Base-by-base conservation (phyloP, 2,797 vertebrate species). In the Argentina silus region DNA sequence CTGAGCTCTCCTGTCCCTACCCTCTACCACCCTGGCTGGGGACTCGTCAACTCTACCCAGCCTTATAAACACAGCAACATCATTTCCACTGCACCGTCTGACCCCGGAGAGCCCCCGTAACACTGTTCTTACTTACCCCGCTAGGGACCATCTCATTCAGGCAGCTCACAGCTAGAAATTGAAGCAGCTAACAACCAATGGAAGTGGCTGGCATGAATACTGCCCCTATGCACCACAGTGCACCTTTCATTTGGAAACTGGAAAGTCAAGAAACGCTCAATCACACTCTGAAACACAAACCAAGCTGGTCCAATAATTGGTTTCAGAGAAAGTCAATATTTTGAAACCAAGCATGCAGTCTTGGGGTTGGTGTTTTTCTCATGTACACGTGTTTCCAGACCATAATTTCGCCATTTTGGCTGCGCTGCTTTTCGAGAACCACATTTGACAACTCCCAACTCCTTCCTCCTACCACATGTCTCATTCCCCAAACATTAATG, bases 401-500 rank as follows among this genome's bases (percentile, higher is more conserved):
- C 70, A 59, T 79, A 75, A 80, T 86, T 83, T 68, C 69, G 51
- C 74, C 70, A 78, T 19, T 55, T 65, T 74, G 75, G 69, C 84
- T 57, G 81, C 44, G 57, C 77, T 66, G 81, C 75, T 43, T 83
- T 85, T 84, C n/a, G 86, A 79, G 80, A 90, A 86, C 51, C 72
- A 70, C 36, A 74, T 69, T 76, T 75, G 78, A 83, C 81, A 85
- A 27, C 76, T 78, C 76, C 67, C 47, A 77, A 85, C 55, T 14
- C 70, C 77, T 73, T 75, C 69, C 67, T 79, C 74, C 75, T 68
- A 74, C 73, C 60, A 8, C 60, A 27, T 11, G 1, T 42, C n/a
- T 42, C 79, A 80, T 63, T 74, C 67, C 70, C 75, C 64, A 78
- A 88, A 87, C 84, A 75, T 80, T 87, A 84, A 91, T 78, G 76